Evolutionary conservation across 2,797 vertebrate species (phyloP).

Genomic region (Rhinogobio ventralis): DNA sequence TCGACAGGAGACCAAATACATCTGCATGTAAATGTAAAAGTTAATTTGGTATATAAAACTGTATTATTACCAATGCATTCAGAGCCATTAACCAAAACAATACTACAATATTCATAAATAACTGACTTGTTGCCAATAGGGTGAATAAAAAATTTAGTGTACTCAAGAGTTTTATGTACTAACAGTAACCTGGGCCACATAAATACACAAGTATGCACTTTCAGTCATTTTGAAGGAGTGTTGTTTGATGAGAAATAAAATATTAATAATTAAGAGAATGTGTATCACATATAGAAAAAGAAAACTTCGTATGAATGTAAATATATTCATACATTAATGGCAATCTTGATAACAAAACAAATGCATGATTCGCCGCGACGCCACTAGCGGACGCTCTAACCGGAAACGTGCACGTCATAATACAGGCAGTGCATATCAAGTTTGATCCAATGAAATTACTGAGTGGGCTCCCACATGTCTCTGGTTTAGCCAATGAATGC

Average conservation of each 20-base stretch:
- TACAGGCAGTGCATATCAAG: not conserved
- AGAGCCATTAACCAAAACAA: not conserved
- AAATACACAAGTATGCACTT: slow-evolving; percentile 8
- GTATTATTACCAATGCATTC: not conserved
- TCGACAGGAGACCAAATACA: not conserved
- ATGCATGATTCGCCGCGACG: not conserved
- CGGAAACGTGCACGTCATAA: slow-evolving; percentile 1
- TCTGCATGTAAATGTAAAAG: slow-evolving; percentile 6
- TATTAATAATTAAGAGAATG: not conserved
- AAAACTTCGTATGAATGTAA: not conserved
- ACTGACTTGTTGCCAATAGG: not conserved
- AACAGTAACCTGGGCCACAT: not conserved
- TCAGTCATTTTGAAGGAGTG: not conserved
- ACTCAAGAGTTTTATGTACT: not conserved
- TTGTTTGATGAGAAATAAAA: not conserved
- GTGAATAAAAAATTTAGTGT: not conserved
- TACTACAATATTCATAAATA: not conserved
- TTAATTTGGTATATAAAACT: not conserved
- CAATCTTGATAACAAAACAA: not conserved
- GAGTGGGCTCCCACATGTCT: not conserved
- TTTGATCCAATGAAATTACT: slow-evolving; percentile 29
- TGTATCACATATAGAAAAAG: not conserved
- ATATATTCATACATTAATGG: not conserved
- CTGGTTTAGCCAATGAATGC: slow-evolving; percentile 26
- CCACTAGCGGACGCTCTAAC: slow-evolving; percentile 29